Conservation (phyloP, 2,113 vertebrate species). For the Etia nguti region DNA sequence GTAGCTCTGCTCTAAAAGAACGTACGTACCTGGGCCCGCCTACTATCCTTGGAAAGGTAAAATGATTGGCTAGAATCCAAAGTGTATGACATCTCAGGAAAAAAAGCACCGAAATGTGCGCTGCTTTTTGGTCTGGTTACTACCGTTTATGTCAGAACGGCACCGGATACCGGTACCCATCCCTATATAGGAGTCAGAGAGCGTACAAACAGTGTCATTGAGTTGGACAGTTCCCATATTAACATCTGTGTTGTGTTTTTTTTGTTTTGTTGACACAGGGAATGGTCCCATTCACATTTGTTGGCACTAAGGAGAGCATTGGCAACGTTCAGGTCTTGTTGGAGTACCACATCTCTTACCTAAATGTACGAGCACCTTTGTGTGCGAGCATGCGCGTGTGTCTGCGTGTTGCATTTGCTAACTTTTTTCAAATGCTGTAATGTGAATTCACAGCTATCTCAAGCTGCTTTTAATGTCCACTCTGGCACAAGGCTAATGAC, state of each 20-base stretch:
- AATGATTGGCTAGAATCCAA: no score
- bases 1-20: no score
- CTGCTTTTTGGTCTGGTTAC: no score
- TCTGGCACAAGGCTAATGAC: background rate
- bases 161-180: no score
- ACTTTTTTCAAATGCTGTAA: background rate
- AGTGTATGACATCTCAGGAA: no score
- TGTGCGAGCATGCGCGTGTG: background rate
- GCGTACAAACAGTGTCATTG: background rate
- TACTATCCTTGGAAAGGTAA: no score
- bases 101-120: no score
- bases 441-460: background rate
- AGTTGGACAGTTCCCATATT: constrained; percentile 14
- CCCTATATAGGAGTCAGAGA: no score
- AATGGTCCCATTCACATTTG: constrained; percentile 98
- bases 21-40: no score
- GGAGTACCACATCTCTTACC: constrained; percentile 95
- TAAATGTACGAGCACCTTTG: constrained; percentile 82
- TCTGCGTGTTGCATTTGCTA: background rate
- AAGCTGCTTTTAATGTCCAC: background rate
- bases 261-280: constrained; percentile 77
- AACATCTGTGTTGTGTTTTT: constrained; percentile 26
- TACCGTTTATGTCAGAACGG: no score
- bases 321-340: constrained; percentile 93
- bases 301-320: constrained; percentile 96